phyloP scores from a whole-genome alignment of 2,888 invertebrate species.

The Zaprionus lineosus region DNA sequence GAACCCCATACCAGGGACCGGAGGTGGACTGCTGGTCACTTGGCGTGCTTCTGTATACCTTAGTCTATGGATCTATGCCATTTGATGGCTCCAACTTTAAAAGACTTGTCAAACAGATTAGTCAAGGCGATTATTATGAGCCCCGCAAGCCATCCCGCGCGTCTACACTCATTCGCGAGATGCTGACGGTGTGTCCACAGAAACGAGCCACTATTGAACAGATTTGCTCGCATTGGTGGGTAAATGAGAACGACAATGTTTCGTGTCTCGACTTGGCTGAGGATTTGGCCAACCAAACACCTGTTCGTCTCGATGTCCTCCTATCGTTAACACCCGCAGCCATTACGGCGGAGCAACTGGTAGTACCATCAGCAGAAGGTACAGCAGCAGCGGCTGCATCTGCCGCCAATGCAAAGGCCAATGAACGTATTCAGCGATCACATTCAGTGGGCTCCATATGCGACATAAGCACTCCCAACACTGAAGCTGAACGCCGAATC shows the following conservation, averaged over 20 bases:
- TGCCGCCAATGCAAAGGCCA: conserved; percentile 83
- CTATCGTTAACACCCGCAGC: conserved; percentile 93
- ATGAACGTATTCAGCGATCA: conserved; percentile 85
- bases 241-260: conserved; percentile 92
- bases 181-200: conserved; percentile 95
- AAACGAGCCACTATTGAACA: conserved; percentile 95
- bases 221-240: conserved; percentile 98
- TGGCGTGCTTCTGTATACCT: conserved; percentile 97
- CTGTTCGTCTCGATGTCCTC: conserved; percentile 93
- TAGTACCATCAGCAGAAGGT: conserved; percentile 85
- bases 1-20: conserved; percentile 97
- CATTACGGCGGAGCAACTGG: conserved; percentile 88
- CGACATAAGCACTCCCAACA: conserved; percentile 86
- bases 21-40: conserved; percentile 98
- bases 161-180: conserved; percentile 95
- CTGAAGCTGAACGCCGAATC: conserved; percentile 88
- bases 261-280: conserved; percentile 93
- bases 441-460: conserved; percentile 90
- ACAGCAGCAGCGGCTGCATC: conserved; percentile 73
- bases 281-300: conserved; percentile 94
- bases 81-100: conserved; percentile 99
- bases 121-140: conserved; percentile 98
- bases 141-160: conserved; percentile 97
- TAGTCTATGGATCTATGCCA: conserved; percentile 99
- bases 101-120: conserved; percentile 97